A percentile compares a stretch with the other conserved stretches of the same genome.
Conservation (phyloP, 1,140 invertebrate genomes). For the Anastrepha ludens region DNA sequence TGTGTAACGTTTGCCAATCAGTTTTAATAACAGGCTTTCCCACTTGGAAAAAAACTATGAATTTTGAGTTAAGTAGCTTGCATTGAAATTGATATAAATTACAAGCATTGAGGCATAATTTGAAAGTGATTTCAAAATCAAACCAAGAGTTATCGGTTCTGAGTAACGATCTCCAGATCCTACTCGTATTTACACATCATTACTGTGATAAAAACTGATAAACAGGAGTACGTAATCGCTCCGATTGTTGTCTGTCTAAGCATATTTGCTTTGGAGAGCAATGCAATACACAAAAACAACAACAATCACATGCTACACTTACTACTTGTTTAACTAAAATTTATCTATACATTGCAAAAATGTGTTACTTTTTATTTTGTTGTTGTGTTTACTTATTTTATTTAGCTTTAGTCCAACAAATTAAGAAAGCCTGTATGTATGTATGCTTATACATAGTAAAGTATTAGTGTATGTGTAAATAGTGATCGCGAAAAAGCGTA, state of each 20-base stretch:
- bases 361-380: neutral
- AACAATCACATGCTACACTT: neutral
- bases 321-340: slow-evolving; percentile 24
- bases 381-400: neutral
- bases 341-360: slow-evolving; percentile 30
- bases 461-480: neutral
- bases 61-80: too few relatives aligned
- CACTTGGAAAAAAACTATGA: too few relatives aligned
- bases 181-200: neutral
- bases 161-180: neutral
- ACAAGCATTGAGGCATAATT: too few relatives aligned
- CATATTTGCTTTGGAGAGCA: neutral
- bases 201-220: neutral
- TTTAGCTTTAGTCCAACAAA: neutral
- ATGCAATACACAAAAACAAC: neutral
- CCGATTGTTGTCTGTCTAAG: slow-evolving; percentile 20
- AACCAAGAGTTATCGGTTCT: slow-evolving; percentile 1
- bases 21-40: too few relatives aligned
- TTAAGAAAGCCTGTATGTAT: neutral
- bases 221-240: neutral
- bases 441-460: neutral
- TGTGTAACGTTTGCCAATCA: too few relatives aligned
- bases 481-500: neutral
- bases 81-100: too few relatives aligned
- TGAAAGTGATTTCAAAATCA: neutral